A percentile compares a stretch with the other conserved stretches of the same genome.
Evolutionary conservation across 2,888 invertebrate species (phyloP).

Genomic region (Leucoma salicis): DNA sequence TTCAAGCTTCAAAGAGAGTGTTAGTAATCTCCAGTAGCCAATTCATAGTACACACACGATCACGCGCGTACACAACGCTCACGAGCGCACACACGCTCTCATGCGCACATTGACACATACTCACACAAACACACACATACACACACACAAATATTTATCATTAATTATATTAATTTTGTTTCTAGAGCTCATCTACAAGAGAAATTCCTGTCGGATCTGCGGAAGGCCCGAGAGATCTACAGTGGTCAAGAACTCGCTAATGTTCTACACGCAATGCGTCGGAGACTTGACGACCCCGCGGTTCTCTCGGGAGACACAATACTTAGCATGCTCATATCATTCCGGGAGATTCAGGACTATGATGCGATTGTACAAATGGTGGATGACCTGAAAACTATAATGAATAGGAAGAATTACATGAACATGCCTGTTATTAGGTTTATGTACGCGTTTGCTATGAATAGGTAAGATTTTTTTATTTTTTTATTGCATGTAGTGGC

Average conservation of each 20-base stretch:
- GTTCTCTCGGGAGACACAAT: conserved; percentile 98
- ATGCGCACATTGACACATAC: no score
- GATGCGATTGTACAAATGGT: conserved; percentile 98
- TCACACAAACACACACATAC: no score
- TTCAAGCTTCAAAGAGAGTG: no score
- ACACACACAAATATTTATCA: no score
- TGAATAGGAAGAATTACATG: conserved; percentile 93
- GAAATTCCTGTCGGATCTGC: conserved; percentile 96
- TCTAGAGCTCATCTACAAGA: conserved; percentile 97
- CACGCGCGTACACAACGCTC: no score
- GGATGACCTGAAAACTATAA: conserved; percentile 94
- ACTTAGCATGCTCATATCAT: conserved; percentile 95
- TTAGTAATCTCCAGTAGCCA: no score
- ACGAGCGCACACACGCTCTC: no score
- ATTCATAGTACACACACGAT: no score
- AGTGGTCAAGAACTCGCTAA: conserved; percentile 91
- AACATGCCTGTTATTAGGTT: conserved; percentile 95
- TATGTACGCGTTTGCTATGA: conserved; percentile 98
- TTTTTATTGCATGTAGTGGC: background rate
- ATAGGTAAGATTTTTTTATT: conserved; percentile 82
- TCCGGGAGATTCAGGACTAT: conserved; percentile 96
- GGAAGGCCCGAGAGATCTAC: conserved; percentile 94
- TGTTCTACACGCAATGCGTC: conserved; percentile 93
- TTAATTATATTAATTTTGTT: conserved; percentile 1
- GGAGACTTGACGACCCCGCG: conserved; percentile 97